A percentile compares a stretch with the other conserved stretches of the same genome.
phyloP scores from a whole-genome alignment of 2,113 vertebrate species.

The Lates calcarifer region DNA sequence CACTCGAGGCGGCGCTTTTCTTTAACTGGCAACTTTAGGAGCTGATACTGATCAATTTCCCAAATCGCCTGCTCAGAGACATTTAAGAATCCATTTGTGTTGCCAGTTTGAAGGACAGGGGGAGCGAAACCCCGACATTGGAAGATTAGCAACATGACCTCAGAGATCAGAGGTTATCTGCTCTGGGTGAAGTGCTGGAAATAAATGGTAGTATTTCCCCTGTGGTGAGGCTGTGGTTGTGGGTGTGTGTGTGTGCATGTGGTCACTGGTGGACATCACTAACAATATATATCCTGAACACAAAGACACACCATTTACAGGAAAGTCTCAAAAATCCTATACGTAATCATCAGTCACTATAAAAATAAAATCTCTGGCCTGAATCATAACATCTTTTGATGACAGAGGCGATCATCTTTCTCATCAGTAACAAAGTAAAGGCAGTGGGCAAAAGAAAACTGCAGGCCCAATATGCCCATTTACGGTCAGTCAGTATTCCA shows the following conservation, averaged over 20 bases:
- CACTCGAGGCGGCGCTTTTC: not conserved
- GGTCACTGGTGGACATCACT: not conserved
- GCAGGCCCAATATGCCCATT: slow-evolving; percentile 78
- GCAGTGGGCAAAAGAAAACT: slow-evolving; percentile 42
- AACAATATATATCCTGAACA: not conserved
- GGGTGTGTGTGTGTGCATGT: not conserved
- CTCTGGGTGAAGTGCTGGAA: slow-evolving; percentile 32
- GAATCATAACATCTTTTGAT: slow-evolving; percentile 4
- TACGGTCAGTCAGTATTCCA: slow-evolving; percentile 81
- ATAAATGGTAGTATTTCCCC: slow-evolving; percentile 46
- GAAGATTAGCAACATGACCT: slow-evolving; percentile 59
- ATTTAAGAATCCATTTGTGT: slow-evolving; percentile 42
- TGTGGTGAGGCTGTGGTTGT: not conserved
- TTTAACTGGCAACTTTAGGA: slow-evolving; percentile 11
- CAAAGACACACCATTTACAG: not conserved
- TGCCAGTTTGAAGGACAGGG: slow-evolving; percentile 37
- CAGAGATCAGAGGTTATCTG: slow-evolving; percentile 71
- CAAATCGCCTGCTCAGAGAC: slow-evolving; percentile 11
- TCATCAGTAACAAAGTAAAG: slow-evolving; percentile 53
- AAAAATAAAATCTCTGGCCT: slow-evolving; percentile 24
- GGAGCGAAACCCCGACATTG: slow-evolving; percentile 29
- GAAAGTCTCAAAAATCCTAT: not conserved
- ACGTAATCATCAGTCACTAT: not conserved
- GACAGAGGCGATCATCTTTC: slow-evolving; percentile 53
- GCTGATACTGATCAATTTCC: slow-evolving; percentile 41